phyloP scores from a whole-genome alignment of 2,797 vertebrate genomes.

The Chrysocyon brachyurus region DNA sequence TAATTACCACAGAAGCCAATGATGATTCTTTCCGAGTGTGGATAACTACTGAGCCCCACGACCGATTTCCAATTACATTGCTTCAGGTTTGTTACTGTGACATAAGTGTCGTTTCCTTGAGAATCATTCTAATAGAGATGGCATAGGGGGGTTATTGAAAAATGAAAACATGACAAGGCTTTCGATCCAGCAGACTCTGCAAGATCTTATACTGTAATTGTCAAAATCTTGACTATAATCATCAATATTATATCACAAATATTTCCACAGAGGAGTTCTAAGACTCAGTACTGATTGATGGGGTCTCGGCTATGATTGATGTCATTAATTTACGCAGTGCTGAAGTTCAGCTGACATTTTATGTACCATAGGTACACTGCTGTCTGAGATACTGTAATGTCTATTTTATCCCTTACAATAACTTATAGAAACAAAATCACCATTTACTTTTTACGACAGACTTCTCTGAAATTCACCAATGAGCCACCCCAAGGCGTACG shows the following conservation, averaged over 20 bases:
- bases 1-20: conserved; percentile 86
- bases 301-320: not conserved
- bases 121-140: not conserved
- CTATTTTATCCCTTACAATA: conserved; percentile 1
- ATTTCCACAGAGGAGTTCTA: not conserved
- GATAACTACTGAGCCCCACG: conserved; percentile 93
- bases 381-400: not conserved
- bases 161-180: not conserved
- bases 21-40: conserved; percentile 91
- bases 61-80: conserved; percentile 92
- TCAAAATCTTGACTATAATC: not conserved
- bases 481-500: conserved; percentile 93
- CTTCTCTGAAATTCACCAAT: conserved; percentile 92
- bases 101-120: not conserved
- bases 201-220: not conserved
- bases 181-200: not conserved
- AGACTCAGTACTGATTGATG: not conserved
- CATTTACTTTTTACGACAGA: conserved; percentile 80
- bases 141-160: not conserved
- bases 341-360: not conserved
- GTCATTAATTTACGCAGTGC: not conserved
- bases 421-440: conserved; percentile 70
- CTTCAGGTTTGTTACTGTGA: conserved; percentile 89
- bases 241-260: not conserved
- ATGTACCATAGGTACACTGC: not conserved